Evolutionary conservation across 2,797 vertebrate genomes (phyloP).

Genomic region (Microcaecilia unicolor): DNA sequence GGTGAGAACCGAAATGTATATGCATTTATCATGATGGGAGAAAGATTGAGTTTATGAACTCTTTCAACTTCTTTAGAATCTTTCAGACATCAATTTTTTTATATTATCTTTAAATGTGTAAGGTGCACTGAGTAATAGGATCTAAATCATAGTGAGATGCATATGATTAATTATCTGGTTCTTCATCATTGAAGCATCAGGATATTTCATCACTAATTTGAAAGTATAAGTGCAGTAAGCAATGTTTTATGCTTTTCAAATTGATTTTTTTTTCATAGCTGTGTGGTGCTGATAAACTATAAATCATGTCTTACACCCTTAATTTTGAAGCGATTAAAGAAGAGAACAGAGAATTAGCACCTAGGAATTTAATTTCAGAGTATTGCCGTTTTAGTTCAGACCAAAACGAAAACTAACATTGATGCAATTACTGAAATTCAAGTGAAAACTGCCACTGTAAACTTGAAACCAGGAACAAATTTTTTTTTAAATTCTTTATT

Average conservation of each 20-base stretch:
- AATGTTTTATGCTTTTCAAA: slow-evolving; percentile 5
- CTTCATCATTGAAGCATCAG: background rate
- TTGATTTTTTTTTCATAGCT: background rate
- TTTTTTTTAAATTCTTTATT: too few species aligned
- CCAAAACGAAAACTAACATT: too few species aligned
- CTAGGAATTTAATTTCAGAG: background rate
- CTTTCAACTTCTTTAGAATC: slow-evolving; percentile 29
- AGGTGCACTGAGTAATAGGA: slow-evolving; percentile 9
- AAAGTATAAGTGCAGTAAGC: background rate
- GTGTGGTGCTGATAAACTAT: background rate
- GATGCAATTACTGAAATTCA: too few species aligned
- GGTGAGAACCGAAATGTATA: slow-evolving; percentile 41
- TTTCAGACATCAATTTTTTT: slow-evolving; percentile 23
- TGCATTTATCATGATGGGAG: slow-evolving; percentile 32
- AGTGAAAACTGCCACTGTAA: too few species aligned
- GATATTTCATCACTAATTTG: slow-evolving; percentile 18
- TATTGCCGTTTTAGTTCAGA: too few species aligned
- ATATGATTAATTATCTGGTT: slow-evolving; percentile 2
- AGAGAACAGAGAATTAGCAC: background rate
- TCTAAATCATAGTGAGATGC: slow-evolving; percentile 12
- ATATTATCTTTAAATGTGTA: slow-evolving; percentile 23
- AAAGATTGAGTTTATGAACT: slow-evolving; percentile 26
- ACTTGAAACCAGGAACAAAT: too few species aligned
- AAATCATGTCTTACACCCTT: background rate
- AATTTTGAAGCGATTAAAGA: background rate